Evolutionary conservation across 2,888 invertebrate species (phyloP).

Genomic region (Cephonodes hylas): DNA sequence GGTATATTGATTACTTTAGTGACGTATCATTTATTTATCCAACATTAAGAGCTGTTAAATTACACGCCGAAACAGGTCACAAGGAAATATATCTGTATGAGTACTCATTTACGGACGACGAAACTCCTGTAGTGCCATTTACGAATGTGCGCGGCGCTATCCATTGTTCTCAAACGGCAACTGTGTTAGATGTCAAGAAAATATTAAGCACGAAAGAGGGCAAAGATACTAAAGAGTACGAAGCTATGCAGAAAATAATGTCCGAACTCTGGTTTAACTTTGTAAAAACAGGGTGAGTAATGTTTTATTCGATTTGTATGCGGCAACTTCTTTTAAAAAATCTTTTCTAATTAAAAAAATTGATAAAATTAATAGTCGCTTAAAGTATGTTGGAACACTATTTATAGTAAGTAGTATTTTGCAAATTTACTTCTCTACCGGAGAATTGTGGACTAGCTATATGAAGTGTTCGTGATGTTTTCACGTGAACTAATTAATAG

Average conservation of each 20-base stretch:
- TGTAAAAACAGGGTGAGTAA: conserved; percentile 41
- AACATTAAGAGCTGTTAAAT: conserved; percentile 33
- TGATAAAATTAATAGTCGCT: too few relatives aligned
- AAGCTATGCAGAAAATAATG: conserved; percentile 32
- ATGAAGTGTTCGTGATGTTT: too few relatives aligned
- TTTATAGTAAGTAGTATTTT: too few relatives aligned
- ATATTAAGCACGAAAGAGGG: background rate
- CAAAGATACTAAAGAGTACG: conserved; percentile 24
- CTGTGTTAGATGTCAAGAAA: conserved; percentile 29
- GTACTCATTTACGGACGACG: conserved; percentile 43
- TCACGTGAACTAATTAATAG: too few relatives aligned
- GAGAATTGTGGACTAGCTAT: too few relatives aligned
- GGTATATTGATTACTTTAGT: conserved; percentile 45
- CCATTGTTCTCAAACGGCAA: conserved; percentile 42
- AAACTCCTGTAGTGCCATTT: conserved; percentile 29
- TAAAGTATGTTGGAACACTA: too few relatives aligned
- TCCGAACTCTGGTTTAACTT: conserved; percentile 50
- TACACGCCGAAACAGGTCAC: conserved; percentile 44
- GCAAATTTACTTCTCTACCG: too few relatives aligned
- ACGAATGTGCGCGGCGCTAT: conserved; percentile 36
- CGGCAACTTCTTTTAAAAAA: too few relatives aligned
- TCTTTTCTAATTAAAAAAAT: too few relatives aligned
- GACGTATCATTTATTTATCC: conserved; percentile 54
- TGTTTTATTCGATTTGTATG: too few relatives aligned
- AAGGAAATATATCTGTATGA: conserved; percentile 49